Base-by-base conservation (phyloP, 2,113 vertebrate species). In the Pristiophorus japonicus region DNA sequence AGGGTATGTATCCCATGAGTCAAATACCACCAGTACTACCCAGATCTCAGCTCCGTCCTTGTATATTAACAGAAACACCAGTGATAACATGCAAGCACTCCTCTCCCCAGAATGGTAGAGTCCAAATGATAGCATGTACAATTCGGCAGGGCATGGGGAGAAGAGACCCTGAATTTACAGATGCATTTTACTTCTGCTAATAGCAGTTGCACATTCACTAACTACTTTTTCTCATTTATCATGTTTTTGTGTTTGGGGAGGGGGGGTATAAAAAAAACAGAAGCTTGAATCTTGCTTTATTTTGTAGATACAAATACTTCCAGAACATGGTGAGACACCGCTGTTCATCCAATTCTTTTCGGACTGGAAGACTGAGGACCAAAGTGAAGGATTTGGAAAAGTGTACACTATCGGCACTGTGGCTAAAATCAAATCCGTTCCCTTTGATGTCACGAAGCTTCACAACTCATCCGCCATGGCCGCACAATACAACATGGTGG, bases 321-420 rank as follows among this genome's bases (percentile, higher is more conserved):
- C 97, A 16, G 96, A 96, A 27, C 97, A 97, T 45, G 96, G 95
- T 0, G 98, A 98, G 96, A 96, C 96, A 67, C 96, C 97, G 45
- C 73, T 98, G 27, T 98, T 98, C 78, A 98, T 97, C 96, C 97
- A 97, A 95, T 98, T 97, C 97, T 98, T 98, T 95, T 96, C 95
- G n/a, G 96, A 97, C 96, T 98, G 97, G 97, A 95, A 96, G 96
- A 97, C 97, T 96, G 97, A 97, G 75, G 95, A 97, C 30, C 95
- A 98, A 96, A 97, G 96, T 95, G 97, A 96, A 0, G 97, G 97
- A 47, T 97, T 96, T 0, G 78, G 96, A 14, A 11, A 97, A 96
- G 87, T 96, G 47, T 97, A 96, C 96, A 96, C 87, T 24, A 95
- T 97, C 0, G 97, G 97, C 3, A 4, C 27, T 3, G 97, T 97